Base-by-base conservation (phyloP, 2,797 vertebrate genomes). In the Hylomyscus alleni region DNA sequence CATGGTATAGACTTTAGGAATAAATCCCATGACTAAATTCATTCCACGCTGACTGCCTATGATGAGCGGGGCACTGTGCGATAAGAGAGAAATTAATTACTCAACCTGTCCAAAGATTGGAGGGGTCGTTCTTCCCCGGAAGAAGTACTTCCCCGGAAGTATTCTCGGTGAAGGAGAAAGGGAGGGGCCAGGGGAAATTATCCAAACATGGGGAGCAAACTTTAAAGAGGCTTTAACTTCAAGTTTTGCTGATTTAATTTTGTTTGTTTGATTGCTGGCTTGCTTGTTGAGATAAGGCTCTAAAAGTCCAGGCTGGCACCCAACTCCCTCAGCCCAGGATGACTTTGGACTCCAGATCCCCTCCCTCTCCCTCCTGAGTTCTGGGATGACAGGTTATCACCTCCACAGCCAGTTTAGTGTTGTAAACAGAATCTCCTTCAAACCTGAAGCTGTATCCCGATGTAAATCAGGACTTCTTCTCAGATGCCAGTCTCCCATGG, bases 211-310 rank as follows among this genome's bases (percentile, higher is more conserved):
- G 6, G 22, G 85, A 95, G 14, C 29, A 50, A 76, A 4, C 0
- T 82, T 91, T 94, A 44, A 89, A 91, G 86, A 93, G 69, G 75
- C 76, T 72, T 80, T 60, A 95, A 29, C 47, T 15, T 83, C 89
- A 89, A 76, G 15, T 47, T 89, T 89, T 77, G 37, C 40, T 89
- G 31, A n/a, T 77, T 47, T 77, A 17, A 44, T 34, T 60, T 58
- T 56, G 34, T 22, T 34, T 50, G 26, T 1, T 44, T 58, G 60
- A 0, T 85, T 67, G 62, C 5, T 69, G 58, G 50, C 12, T 67
- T 87, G 24, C 29, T 60, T 89, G 72, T 9, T 44, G 69, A 44
- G 86, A 31, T 31, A 89, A 6, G 37, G 40, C 72, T 89, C 87
- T 60, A 19, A 58, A 34, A 47, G 17, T 19, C 54, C 19, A 34